These are phyloP conservation scores for Byasa hedistus DNA, from an alignment of 2,888 invertebrate genomes.

Conservation along the genomic window DNA sequence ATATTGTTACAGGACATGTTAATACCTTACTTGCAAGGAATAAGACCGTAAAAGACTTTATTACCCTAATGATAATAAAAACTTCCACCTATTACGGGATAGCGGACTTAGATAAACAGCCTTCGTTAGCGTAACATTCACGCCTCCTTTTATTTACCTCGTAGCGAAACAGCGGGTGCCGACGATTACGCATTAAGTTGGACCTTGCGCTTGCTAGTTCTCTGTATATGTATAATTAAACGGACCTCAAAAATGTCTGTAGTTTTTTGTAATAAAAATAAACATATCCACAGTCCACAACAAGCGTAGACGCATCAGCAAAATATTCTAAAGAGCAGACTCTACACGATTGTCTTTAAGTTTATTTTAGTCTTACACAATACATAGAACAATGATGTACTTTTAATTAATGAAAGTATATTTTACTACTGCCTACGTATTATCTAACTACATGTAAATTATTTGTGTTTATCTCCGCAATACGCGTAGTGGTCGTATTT, in stretches of 20 bases:
- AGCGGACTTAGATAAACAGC: slow-evolving; percentile 18
- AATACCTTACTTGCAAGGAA: slow-evolving; percentile 16
- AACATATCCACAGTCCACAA: no score
- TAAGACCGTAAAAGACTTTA: slow-evolving; percentile 24
- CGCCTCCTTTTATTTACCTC: slow-evolving; percentile 20
- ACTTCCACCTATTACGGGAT: slow-evolving; percentile 20
- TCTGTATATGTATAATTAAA: neutral
- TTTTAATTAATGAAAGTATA: no score
- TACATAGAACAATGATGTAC: no score
- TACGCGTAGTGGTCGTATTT: no score
- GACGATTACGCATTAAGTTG: neutral
- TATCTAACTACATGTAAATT: no score
- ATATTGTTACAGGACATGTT: slow-evolving; percentile 9
- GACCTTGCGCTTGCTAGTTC: neutral
- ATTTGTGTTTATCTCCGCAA: no score
- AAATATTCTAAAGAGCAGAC: no score
- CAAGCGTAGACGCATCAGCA: no score
- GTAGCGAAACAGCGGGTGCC: slow-evolving; percentile 14
- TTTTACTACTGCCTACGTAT: no score
- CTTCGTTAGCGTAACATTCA: slow-evolving; percentile 19
- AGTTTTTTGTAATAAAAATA: neutral
- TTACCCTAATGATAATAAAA: slow-evolving; percentile 25
- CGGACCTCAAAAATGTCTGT: neutral
- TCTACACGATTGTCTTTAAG: no score
- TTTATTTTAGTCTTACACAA: no score